Conservation (phyloP, 2,797 vertebrate species). For the Anableps anableps region DNA sequence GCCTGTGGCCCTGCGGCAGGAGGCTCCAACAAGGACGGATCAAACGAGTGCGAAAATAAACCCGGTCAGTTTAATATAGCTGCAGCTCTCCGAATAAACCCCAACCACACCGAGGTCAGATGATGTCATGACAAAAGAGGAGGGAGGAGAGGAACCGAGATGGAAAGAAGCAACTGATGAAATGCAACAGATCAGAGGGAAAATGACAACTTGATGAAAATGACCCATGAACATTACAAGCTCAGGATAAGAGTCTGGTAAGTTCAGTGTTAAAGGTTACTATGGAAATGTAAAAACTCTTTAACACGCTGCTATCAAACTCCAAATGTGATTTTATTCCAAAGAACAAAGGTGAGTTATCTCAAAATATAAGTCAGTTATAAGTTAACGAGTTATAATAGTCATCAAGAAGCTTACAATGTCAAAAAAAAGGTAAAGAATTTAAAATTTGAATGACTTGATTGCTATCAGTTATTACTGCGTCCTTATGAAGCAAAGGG, state of each 20-base stretch:
- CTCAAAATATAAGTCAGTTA: neutral
- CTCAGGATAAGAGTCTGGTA: neutral
- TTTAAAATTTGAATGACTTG: neutral
- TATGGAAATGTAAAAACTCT: neutral
- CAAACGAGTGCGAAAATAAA: constrained; percentile 71
- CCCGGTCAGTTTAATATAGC: constrained; percentile 72
- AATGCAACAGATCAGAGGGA: constrained; percentile 11
- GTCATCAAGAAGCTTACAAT: neutral
- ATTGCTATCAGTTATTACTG: neutral
- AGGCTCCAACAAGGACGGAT: constrained; percentile 62
- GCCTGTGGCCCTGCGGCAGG: constrained; percentile 50
- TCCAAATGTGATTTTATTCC: neutral
- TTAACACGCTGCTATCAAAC: neutral
- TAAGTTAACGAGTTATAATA: neutral
- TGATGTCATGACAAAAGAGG: constrained; percentile 68
- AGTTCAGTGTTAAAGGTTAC: neutral
- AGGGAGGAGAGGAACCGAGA: constrained; percentile 23
- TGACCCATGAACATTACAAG: neutral
- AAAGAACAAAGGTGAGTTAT: neutral
- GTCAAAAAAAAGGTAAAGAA: neutral
- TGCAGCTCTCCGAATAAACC: constrained; percentile 58
- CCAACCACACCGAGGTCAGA: constrained; percentile 67
- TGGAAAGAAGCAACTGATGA: constrained; percentile 30
- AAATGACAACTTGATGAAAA: neutral
- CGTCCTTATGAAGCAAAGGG: neutral